Evolutionary conservation across 1,140 invertebrate genomes (phyloP).

Genomic region (Papilio polyxenes): DNA sequence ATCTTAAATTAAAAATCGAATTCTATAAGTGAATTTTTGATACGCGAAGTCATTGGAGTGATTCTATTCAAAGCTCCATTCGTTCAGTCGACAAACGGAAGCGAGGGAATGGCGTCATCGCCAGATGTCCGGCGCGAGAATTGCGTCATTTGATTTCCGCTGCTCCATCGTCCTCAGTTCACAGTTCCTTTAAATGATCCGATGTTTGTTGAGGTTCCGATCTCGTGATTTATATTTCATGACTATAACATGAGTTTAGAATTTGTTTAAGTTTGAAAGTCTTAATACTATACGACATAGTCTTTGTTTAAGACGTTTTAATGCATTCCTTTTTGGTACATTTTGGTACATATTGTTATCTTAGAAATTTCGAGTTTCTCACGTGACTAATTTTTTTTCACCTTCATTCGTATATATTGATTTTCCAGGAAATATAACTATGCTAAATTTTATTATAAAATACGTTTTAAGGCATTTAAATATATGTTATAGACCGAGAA

Average conservation of each 20-base stretch:
- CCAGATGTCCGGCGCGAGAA: constrained; percentile 26
- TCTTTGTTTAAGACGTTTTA: too few relatives aligned
- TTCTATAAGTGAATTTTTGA: not conserved
- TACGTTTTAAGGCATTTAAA: not conserved
- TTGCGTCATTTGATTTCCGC: constrained; percentile 39
- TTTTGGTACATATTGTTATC: too few relatives aligned
- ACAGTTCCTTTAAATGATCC: constrained; percentile 2
- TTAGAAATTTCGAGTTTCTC: too few relatives aligned
- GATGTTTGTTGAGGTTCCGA: not conserved
- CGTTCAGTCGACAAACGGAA: not conserved
- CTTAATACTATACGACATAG: too few relatives aligned
- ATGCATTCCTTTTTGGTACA: too few relatives aligned
- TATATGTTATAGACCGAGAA: not conserved
- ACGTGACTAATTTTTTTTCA: too few relatives aligned
- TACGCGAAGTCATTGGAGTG: constrained; percentile 6
- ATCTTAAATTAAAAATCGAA: not conserved
- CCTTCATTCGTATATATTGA: too few relatives aligned
- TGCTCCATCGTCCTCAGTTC: constrained; percentile 13
- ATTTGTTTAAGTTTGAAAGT: too few relatives aligned
- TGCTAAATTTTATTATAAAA: too few relatives aligned
- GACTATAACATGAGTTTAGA: not conserved
- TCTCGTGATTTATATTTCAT: not conserved
- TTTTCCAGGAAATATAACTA: too few relatives aligned
- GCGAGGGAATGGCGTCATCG: constrained; percentile 29
- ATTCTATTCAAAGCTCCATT: constrained; percentile 14